Base-by-base conservation (phyloP, 2,888 invertebrate species). In the Diaphora mendica region DNA sequence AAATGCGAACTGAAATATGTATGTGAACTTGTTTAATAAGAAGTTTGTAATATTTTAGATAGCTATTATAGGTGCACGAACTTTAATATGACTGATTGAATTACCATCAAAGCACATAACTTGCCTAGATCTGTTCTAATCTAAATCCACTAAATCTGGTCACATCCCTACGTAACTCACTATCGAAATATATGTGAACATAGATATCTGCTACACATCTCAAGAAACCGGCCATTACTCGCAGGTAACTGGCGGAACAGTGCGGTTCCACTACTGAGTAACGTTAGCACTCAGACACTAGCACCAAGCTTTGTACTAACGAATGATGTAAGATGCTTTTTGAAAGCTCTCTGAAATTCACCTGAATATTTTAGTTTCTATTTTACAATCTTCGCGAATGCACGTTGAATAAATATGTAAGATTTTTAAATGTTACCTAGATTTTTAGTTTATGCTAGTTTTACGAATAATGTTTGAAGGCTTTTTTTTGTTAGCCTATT, bases 151-250 rank as follows among this genome's bases (percentile, higher is more conserved):
- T 26, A 30, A 62, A 30, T 30, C 33, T 20, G 23, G 44, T 44
- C 44, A n/a, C 26, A 26, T 48, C 39, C 7, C 1, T 26, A 67
- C 51, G 74, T 76, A 82, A 65, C 72, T 79, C 69, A 23, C 62
- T 67, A 59, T 70, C 65, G 1, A 30, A 68, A 33, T 68, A 74
- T 66, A 69, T 75, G 71, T 71, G 65, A 68, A 75, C 66, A 68
- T 73, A 33, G 71, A 67, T 72, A 74, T 74, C 35, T 68, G 33
- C 23, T 75, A 62, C 75, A 72, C 62, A 72, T 68, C 66, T 76
- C 59, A 35, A 48, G 77, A 70, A 72, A 76, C 78, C 78, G 62
- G 64, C 77, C 73, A 76, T 83, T 76, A 79, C 74, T 83, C 73
- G 55, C 23, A 79, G 70, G 74, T 73, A 77, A 77, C 77, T 70